phyloP scores from a whole-genome alignment of 2,888 invertebrate genomes.

The Sialis lutaria region DNA sequence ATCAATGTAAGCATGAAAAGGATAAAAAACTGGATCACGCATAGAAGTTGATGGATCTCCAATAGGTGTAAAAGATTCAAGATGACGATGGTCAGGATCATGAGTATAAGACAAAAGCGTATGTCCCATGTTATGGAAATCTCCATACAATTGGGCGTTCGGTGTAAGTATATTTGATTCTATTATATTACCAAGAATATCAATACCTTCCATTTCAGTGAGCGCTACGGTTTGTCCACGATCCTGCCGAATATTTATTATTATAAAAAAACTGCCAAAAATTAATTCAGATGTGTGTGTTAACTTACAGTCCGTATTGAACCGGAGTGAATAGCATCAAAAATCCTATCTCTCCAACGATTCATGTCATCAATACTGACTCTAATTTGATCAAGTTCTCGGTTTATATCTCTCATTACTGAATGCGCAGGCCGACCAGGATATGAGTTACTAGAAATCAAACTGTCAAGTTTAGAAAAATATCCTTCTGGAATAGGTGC shows the following conservation, averaged over 20 bases:
- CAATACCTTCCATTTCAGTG: constrained; percentile 52
- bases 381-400: constrained; percentile 47
- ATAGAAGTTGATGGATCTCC: constrained; percentile 72
- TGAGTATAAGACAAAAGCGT: constrained; percentile 58
- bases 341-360: constrained; percentile 58
- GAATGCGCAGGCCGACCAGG: constrained; percentile 47
- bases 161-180: constrained; percentile 53
- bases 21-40: constrained; percentile 75
- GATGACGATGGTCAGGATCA: constrained; percentile 60
- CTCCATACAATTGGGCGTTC: constrained; percentile 55
- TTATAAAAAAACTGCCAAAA: neutral
- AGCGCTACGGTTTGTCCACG: constrained; percentile 36
- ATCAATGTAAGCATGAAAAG: constrained; percentile 68
- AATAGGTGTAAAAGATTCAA: constrained; percentile 67
- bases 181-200: constrained; percentile 61
- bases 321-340: constrained; percentile 50
- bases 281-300: neutral
- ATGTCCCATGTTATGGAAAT: constrained; percentile 71
- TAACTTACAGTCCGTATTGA: constrained; percentile 32
- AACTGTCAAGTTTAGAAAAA: constrained; percentile 68
- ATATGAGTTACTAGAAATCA: constrained; percentile 58
- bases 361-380: constrained; percentile 53
- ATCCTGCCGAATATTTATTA: constrained; percentile 24
- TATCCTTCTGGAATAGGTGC: constrained; percentile 60
- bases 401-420: constrained; percentile 38